Conservation (phyloP, 2,888 invertebrate genomes). For the Drosophila fungiperda region DNA sequence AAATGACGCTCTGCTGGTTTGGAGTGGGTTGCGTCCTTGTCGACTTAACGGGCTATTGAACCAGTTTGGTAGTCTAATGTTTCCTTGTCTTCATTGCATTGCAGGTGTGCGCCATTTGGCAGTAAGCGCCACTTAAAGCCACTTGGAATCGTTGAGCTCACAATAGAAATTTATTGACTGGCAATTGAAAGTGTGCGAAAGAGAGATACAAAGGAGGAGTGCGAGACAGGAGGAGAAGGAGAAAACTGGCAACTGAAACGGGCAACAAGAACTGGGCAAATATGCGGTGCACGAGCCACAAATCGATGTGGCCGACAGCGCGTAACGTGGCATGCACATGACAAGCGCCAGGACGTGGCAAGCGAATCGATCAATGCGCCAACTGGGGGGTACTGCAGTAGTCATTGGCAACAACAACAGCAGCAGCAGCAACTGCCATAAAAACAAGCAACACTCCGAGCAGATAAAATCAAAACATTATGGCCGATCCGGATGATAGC, state of each 20-base stretch:
- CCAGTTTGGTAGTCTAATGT: slow-evolving; percentile 38
- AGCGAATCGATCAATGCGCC: slow-evolving; percentile 51
- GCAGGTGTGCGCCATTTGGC: slow-evolving; percentile 58
- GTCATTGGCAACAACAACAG: slow-evolving; percentile 51
- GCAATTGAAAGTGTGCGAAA: slow-evolving; percentile 27
- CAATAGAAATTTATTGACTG: slow-evolving; percentile 51
- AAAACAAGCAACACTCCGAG: slow-evolving; percentile 36
- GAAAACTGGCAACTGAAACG: slow-evolving; percentile 21
- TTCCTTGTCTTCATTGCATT: slow-evolving; percentile 36
- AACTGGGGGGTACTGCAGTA: slow-evolving; percentile 70
- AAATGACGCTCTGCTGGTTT: background rate
- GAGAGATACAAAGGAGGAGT: background rate
- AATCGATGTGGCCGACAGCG: slow-evolving; percentile 43
- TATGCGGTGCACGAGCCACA: slow-evolving; percentile 41
- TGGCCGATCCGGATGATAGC: slow-evolving; percentile 78
- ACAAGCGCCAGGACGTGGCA: slow-evolving; percentile 51
- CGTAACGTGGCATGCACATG: slow-evolving; percentile 61
- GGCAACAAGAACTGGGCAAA: slow-evolving; percentile 18
- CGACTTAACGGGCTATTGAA: slow-evolving; percentile 52
- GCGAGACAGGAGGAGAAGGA: slow-evolving; percentile 14
- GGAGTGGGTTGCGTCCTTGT: slow-evolving; percentile 53
- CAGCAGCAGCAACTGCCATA: slow-evolving; percentile 40
- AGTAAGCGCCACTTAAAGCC: slow-evolving; percentile 62
- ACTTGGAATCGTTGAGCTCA: slow-evolving; percentile 52
- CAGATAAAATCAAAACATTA: slow-evolving; percentile 36